These are phyloP conservation scores for Misgurnus anguillicaudatus DNA, from an alignment of 2,113 vertebrate species.

Conservation along the genomic window DNA sequence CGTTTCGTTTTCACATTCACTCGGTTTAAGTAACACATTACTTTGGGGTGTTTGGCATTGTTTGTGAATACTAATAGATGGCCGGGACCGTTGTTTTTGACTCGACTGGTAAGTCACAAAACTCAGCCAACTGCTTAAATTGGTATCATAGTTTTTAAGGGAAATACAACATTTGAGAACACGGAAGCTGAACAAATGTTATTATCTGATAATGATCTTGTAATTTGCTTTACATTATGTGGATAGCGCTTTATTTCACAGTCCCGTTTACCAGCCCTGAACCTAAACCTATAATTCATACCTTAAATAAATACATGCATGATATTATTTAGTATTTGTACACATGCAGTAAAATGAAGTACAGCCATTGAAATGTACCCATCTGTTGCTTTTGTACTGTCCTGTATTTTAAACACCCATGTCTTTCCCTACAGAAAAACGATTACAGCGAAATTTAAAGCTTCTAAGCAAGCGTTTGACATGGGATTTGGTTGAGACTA, in stretches of 20 bases:
- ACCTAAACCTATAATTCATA: too few relatives aligned
- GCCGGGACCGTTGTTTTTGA: neutral
- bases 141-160: neutral
- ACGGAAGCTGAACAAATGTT: slow-evolving; percentile 1
- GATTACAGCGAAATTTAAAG: slow-evolving; percentile 37
- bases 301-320: too few relatives aligned
- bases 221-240: too few relatives aligned
- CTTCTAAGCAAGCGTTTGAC: slow-evolving; percentile 53
- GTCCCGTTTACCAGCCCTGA: too few relatives aligned
- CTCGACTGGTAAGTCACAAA: slow-evolving; percentile 33
- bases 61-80: slow-evolving; percentile 4
- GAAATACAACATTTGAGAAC: neutral
- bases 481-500: slow-evolving; percentile 40
- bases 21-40: neutral
- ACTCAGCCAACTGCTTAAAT: neutral
- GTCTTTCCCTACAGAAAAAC: slow-evolving; percentile 40
- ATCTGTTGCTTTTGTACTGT: neutral
- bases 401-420: neutral
- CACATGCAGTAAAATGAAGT: neutral
- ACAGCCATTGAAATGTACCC: neutral
- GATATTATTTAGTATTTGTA: too few relatives aligned
- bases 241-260: too few relatives aligned
- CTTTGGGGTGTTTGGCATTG: neutral
- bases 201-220: too few relatives aligned
- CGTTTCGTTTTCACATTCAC: slow-evolving; percentile 13